These are phyloP conservation scores for Acipenser transmontanus DNA, from an alignment of 2,797 vertebrate genomes.

Conservation along the genomic window DNA sequence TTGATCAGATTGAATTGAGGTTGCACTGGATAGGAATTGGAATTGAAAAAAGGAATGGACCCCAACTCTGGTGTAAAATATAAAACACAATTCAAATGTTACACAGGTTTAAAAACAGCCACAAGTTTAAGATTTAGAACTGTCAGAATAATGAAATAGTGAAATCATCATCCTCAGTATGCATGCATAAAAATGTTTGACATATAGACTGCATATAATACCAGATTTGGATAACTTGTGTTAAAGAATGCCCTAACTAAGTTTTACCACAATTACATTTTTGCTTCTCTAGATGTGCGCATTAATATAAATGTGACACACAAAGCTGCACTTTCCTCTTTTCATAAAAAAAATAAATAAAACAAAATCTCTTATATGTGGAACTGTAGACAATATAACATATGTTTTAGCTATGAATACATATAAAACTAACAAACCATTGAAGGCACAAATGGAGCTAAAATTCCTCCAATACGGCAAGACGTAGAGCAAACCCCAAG, in stretches of 20 bases:
- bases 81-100: neutral
- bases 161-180: too few species aligned
- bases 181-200: neutral
- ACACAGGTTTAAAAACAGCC: neutral
- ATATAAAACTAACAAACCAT: conserved; percentile 53
- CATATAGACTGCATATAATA: neutral
- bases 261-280: neutral
- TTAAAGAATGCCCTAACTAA: neutral
- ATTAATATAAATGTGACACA: neutral
- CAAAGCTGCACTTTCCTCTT: neutral
- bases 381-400: too few species aligned
- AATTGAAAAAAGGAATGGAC: too few species aligned
- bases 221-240: too few species aligned
- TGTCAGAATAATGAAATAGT: neutral
- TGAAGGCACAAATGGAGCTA: conserved; percentile 78
- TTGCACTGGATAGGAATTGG: neutral
- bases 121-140: neutral
- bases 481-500: conserved; percentile 82
- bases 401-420: too few species aligned
- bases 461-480: conserved; percentile 77
- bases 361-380: neutral
- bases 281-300: neutral
- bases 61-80: neutral
- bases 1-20: too few species aligned
- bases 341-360: neutral